A percentile compares a stretch with the other conserved stretches of the same genome.
Conservation (phyloP, 2,797 vertebrate species). For the Ibycter americanus region DNA sequence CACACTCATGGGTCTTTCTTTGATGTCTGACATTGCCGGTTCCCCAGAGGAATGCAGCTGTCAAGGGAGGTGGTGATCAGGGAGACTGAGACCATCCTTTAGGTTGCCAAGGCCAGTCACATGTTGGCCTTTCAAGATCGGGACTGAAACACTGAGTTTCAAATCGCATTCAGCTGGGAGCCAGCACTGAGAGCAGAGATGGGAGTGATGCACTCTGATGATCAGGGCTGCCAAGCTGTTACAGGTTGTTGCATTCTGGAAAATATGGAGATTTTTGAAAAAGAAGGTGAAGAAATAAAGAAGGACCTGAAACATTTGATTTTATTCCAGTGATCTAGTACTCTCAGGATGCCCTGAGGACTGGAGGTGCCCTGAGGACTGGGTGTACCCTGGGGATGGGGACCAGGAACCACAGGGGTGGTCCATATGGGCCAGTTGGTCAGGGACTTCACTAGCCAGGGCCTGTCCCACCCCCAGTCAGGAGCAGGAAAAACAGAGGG, state of each 20-base stretch:
- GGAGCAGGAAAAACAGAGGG: neutral
- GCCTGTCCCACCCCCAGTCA: neutral
- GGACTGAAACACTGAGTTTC: neutral
- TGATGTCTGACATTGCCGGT: constrained; percentile 16
- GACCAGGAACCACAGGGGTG: neutral
- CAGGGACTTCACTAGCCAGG: neutral
- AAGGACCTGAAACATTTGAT: neutral
- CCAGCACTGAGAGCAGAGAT: neutral
- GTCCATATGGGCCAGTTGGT: neutral
- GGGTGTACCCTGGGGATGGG: neutral
- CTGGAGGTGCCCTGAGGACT: neutral
- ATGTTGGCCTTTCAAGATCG: neutral
- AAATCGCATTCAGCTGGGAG: neutral
- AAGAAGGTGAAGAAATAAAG: neutral
- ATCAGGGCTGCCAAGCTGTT: neutral
- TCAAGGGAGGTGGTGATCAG: neutral
- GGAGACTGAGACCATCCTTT: neutral
- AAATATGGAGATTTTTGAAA: neutral
- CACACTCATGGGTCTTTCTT: neutral
- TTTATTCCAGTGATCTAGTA: neutral
- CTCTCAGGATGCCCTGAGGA: neutral
- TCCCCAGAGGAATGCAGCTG: neutral
- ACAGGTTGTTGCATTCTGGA: neutral
- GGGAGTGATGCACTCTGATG: neutral
- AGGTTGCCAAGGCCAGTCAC: neutral